phyloP scores from a whole-genome alignment of 2,113 vertebrate species.

The Balaeniceps rex region DNA sequence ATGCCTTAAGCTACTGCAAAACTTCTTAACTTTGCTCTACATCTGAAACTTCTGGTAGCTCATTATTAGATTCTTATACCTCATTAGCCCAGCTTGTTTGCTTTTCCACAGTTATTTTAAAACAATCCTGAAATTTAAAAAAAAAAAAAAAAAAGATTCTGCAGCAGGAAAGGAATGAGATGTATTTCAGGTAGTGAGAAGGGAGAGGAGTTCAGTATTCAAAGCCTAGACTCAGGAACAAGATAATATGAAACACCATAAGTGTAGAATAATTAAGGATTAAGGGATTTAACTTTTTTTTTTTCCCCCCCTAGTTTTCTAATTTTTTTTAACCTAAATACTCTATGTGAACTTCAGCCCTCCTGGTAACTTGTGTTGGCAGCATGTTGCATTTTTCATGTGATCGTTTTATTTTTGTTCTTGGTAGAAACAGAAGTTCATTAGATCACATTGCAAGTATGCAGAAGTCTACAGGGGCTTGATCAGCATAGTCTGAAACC shows the following conservation, averaged over 20 bases:
- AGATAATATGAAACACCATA: not conserved
- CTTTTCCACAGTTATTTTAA: not conserved
- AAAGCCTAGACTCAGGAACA: not conserved
- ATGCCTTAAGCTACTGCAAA: not conserved
- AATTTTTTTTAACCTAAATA: not conserved
- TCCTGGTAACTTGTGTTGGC: not conserved
- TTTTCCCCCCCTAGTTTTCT: not conserved
- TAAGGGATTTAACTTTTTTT: not conserved
- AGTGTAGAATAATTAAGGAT: not conserved
- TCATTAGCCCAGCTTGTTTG: not conserved
- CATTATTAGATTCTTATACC: not conserved
- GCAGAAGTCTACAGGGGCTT: not conserved
- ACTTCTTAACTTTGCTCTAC: not conserved
- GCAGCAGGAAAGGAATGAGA: not conserved
- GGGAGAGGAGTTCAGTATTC: not conserved
- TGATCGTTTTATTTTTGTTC: constrained; percentile 11
- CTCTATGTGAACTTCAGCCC: not conserved
- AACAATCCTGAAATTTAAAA: not conserved
- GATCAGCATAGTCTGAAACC: not conserved
- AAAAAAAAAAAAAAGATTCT: not conserved
- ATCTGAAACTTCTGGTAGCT: not conserved
- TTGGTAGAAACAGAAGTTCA: constrained; percentile 19
- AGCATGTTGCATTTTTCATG: not conserved
- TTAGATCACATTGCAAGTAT: constrained; percentile 38
- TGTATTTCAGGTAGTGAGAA: not conserved